Base-by-base conservation (phyloP, 2,113 vertebrate genomes). In the Aramus guarauna region DNA sequence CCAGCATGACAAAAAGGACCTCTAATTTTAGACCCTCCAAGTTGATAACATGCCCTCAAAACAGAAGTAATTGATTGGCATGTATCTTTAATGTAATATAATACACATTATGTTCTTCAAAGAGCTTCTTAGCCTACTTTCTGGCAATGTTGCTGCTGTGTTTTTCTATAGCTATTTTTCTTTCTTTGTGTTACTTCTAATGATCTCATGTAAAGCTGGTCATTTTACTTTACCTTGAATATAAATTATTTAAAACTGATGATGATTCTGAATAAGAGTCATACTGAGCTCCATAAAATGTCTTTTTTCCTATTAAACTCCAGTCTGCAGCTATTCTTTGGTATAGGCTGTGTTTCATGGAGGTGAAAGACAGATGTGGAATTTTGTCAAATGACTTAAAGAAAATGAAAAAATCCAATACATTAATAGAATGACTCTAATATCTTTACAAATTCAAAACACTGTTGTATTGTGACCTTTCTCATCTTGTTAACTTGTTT, bases 151-250 rank as follows among this genome's bases (percentile, higher is more conserved):
- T 72, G 68, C 82, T 86, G 64, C 88, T 81, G 59, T 80, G 64
- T 41, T 91, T 94, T 92, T 96, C 90, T 93, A 89, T 53, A 92
- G 85, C 41, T 93, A 53, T 96, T 93, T 92, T 76, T 80, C 88
- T 74, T 83, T 63, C 94, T 96, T 95, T 94, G 50, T 95, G 72
- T 83, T 86, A 29, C 43, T 86, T 85, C 68, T 81, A 90, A 77
- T 81, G 55, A 60, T 59, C 64, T 83, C 78, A 39, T 81, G 59
- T 71, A 93, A 96, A 93, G 79, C 72, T 43, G 36, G 59, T 71
- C 47, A 77, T 93, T 92, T 85, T 74, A 45, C 52, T 92, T 81
- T 71, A 36, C 53, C n/a, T 60, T 50, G 72, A 93, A 90, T 80
- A 74, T 77, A 82, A 96, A 92, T 95, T 90, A 85, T 88, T 93